Evolutionary conservation across 1,140 invertebrate species (phyloP), one percentile per base, ranked within the genome.

Genomic region (Theocolax elegans): DNA sequence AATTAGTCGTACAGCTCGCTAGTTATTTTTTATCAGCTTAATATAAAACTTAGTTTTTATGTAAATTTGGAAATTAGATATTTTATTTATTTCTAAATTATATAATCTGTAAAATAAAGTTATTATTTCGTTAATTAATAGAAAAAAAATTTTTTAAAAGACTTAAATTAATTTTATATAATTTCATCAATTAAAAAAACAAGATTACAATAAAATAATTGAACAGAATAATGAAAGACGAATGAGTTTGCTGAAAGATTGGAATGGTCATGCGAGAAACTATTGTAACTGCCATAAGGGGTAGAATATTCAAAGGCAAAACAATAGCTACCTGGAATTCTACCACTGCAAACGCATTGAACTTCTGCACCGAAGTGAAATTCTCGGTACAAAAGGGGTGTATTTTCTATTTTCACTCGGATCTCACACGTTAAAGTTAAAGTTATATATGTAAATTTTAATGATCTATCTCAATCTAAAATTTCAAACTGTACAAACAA

Each of bases 241-340:
- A 23, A 51, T 38, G 13, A 27, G 21, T 23, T 4, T 6, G 23
- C 31, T 29, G 17, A 9, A n/a, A 29, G 35, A 58, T 67, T 67
- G 23, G n/a, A 38, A 67, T 48, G 29, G 15, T 40, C 48, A 49
- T 59, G 13, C n/a, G 27, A 15, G 31, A 27, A 49, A 66, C n/a
- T 56, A 46, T 19, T 54, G 21, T 31, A 12, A 8, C 29, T 25
- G 19, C 1, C 7, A 44, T 42, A 17, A n/a, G 19, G 25, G n/a
- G n/a, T n/a, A 19, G n/a, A 62, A 60, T 44, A 62, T 62, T 51
- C 40, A 60, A 42, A 59, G 44, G 17, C 19, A 19, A 62, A 53
- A 62, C 58, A 68, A 68, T 62, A 23, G 48, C 10, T 53, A 53
- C 21, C 17, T 40, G 21, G 9, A 59, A 67, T 62, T 38, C 13